Evolutionary conservation across 2,888 invertebrate species (phyloP).

Genomic region (Stratiomys singularior): DNA sequence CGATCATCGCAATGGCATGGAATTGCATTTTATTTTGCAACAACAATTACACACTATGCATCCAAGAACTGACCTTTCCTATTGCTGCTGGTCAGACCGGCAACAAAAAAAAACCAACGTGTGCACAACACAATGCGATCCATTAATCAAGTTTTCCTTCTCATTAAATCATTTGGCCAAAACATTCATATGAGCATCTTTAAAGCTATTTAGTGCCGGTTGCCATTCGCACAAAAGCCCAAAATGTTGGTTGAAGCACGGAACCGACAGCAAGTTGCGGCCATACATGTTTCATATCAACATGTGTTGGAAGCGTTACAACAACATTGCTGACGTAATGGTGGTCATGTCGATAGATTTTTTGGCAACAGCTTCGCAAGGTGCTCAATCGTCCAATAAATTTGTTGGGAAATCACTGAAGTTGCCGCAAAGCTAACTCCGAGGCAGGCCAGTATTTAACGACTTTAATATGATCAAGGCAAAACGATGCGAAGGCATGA

Average conservation of each 20-base stretch:
- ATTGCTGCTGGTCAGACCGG: background rate
- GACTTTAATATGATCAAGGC: background rate
- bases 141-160: constrained; percentile 3
- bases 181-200: background rate
- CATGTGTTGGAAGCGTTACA: constrained; percentile 1
- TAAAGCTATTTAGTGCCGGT: background rate
- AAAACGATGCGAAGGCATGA: background rate
- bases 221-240: background rate
- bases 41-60: background rate
- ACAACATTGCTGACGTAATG: constrained; percentile 14
- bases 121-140: background rate
- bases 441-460: background rate
- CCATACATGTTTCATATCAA: background rate
- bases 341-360: constrained; percentile 10
- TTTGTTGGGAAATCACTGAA: background rate
- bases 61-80: constrained; percentile 28
- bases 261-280: background rate
- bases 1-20: background rate
- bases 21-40: constrained; percentile 17
- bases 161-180: constrained; percentile 6
- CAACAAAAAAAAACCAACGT: background rate
- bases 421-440: constrained; percentile 12
- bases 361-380: constrained; percentile 13
- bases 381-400: constrained; percentile 12
- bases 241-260: background rate